A percentile compares a stretch with the other conserved stretches of the same genome.
Conservation (phyloP, 2,113 vertebrate species). For the Labeo rohita region DNA sequence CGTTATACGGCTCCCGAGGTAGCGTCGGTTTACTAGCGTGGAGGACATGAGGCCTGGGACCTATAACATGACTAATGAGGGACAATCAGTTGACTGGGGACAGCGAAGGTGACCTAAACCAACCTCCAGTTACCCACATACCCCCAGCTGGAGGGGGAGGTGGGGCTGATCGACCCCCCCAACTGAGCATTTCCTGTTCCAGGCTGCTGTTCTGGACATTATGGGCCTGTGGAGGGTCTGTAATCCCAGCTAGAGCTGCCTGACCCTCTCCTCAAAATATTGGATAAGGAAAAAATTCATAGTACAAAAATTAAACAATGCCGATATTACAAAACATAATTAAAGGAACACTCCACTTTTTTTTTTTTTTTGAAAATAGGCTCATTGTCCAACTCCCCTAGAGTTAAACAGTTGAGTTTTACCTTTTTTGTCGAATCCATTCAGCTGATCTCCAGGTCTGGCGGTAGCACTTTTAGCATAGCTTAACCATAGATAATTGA, state of each 20-base stretch:
- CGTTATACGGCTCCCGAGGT: conserved; percentile 54
- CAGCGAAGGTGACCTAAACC: conserved; percentile 62
- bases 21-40: conserved; percentile 63
- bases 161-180: neutral
- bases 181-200: neutral
- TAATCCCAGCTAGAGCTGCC: neutral
- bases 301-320: no score
- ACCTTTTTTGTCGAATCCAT: no score
- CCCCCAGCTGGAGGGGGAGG: conserved; percentile 18
- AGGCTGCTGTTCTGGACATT: conserved; percentile 7
- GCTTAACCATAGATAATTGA: no score
- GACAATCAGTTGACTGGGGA: conserved; percentile 59
- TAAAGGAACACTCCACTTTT: no score
- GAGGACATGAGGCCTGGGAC: conserved; percentile 56
- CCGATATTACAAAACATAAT: no score
- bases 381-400: no score
- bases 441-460: no score
- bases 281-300: no score
- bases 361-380: no score
- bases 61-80: conserved; percentile 69
- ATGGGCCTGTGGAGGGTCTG: conserved; percentile 42
- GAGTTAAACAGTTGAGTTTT: no score
- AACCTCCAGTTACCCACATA: conserved; percentile 33
- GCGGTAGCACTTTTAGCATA: no score
- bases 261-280: neutral